phyloP scores from a whole-genome alignment of 1,140 invertebrate species.

The Samia ricini region DNA sequence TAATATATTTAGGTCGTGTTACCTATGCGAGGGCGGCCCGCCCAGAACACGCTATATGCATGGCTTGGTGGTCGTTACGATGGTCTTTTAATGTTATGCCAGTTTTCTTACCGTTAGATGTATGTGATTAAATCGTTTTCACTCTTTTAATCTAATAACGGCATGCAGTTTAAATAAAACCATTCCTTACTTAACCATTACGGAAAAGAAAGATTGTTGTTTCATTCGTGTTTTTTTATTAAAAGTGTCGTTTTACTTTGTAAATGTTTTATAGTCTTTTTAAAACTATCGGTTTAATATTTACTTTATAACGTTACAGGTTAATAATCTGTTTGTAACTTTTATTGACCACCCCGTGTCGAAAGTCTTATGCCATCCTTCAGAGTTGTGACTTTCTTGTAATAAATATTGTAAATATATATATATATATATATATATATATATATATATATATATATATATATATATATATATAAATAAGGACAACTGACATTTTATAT shows the following conservation, averaged over 20 bases:
- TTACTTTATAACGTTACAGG: not conserved
- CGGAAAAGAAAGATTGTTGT: not conserved
- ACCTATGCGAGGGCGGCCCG: slow-evolving; percentile 20
- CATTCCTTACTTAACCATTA: not conserved
- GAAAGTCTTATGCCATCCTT: not conserved
- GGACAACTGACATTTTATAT: no score
- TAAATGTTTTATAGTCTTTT: not conserved
- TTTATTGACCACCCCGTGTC: not conserved
- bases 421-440: no score
- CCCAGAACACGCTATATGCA: slow-evolving; percentile 11
- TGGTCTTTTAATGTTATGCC: slow-evolving; percentile 11
- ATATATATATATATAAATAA: no score
- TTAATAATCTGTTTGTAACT: not conserved
- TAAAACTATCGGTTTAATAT: not conserved
- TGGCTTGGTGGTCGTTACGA: slow-evolving; percentile 9
- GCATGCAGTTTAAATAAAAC: not conserved
- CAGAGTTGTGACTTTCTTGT: not conserved
- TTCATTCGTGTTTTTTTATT: not conserved
- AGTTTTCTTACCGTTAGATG: slow-evolving; percentile 6
- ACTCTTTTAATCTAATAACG: slow-evolving; percentile 2
- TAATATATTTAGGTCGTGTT: slow-evolving; percentile 10
- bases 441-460: no score
- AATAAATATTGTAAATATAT: no score
- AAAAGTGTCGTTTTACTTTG: not conserved
- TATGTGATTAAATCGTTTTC: not conserved